Percentiles rank a stretch among this genome's conserved stretches.
Evolutionary conservation across 2,888 invertebrate species (phyloP).

Genomic region (Drosophila mercatorum): DNA sequence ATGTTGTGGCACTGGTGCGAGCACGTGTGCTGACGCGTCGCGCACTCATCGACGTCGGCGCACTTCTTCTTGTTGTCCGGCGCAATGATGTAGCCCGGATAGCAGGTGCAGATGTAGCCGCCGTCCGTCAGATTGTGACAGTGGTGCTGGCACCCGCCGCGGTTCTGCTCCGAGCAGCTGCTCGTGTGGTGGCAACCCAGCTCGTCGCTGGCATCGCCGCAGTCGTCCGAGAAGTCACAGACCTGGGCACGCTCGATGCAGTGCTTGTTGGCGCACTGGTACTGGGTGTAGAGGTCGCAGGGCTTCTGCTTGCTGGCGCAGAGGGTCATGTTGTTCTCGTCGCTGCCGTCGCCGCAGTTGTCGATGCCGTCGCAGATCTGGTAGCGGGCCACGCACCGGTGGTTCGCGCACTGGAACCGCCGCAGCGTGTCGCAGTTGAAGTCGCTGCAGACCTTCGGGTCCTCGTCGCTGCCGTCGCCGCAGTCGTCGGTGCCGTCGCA

Average conservation of each 20-base stretch:
- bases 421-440: constrained; percentile 93
- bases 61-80: constrained; percentile 92
- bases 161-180: constrained; percentile 86
- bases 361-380: constrained; percentile 96
- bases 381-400: constrained; percentile 93
- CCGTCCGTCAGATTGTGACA: constrained; percentile 93
- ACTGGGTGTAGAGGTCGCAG: constrained; percentile 92
- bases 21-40: constrained; percentile 92
- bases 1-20: constrained; percentile 96
- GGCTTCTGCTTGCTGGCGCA: constrained; percentile 91
- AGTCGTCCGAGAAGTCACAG: constrained; percentile 96
- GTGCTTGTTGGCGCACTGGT: constrained; percentile 93
- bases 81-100: constrained; percentile 93
- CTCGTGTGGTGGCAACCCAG: constrained; percentile 92
- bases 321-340: constrained; percentile 97
- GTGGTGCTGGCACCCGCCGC: constrained; percentile 96
- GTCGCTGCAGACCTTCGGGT: constrained; percentile 91
- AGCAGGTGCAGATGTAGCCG: constrained; percentile 96
- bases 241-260: constrained; percentile 92
- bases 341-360: constrained; percentile 97
- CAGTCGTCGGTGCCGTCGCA: constrained; percentile 98
- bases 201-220: constrained; percentile 95
- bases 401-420: constrained; percentile 95
- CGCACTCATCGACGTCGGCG: constrained; percentile 95
- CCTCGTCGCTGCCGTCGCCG: constrained; percentile 95